Evolutionary conservation across 2,113 vertebrate genomes (phyloP), one percentile per base, ranked within the genome.

Genomic region (Sclerurus mexicanus): DNA sequence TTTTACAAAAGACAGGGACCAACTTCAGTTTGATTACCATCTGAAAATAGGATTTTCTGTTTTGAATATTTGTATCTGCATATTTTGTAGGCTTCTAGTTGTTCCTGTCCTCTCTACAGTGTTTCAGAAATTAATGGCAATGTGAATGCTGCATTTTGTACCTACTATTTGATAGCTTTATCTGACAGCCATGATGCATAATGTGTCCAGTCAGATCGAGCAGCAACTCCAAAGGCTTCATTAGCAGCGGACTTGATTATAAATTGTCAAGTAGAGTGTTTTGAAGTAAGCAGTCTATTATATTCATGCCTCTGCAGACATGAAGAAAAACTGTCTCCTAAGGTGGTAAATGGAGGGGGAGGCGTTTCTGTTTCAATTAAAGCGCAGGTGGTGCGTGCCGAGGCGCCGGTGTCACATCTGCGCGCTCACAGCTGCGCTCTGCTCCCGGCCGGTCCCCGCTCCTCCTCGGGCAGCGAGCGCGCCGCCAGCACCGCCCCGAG

Each of bases 231-330:
- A 18, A 12, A 18, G 19, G 60, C 35, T 85, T 72, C 79, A 3
- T 14, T 24, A 79, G 20, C 49, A 50, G 55, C 35, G 4, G 31
- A 3, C 44, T 69, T 7, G 25, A 58, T 72, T 37, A 16, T 4
- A n/a, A 37, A 35, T 24, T 24, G 50, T 22, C 21, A 14, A 4
- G 39, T 3, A 6, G 16, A 40, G 27, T 9, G 13, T 39, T 47
- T 22, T 39, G 84, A 49, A 73, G 59, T 9, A n/a, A 53, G 64
- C 28, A 0, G 49, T 28, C 31, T 25, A 2, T 39, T 31, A 4
- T 28, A 12, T 35, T 50, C 40, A 0, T 7, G 56, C 71, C 62
- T 68, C 53, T 7, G 2, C 0, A 24, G 49, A 12, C 3, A n/a
- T 4, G 53, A 91, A 37, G 47, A 7, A 30, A 27, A 63, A 10